phyloP scores from a whole-genome alignment of 2,113 vertebrate species.

The Oriolus oriolus region DNA sequence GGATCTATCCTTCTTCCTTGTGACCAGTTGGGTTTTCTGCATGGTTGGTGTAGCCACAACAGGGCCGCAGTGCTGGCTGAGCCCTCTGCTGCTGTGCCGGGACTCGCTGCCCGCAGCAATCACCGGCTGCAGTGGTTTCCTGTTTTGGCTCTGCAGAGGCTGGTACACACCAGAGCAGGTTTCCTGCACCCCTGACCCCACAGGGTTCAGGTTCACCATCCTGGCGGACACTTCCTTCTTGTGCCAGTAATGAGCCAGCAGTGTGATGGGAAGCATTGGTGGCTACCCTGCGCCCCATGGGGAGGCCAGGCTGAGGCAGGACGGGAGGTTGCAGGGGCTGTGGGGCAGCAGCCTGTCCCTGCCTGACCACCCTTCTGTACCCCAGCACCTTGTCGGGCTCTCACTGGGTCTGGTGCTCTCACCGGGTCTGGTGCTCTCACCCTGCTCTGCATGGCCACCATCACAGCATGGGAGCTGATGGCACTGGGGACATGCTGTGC shows the following conservation, averaged over 20 bases:
- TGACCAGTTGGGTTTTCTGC: fast-evolving
- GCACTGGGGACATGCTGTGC: neutral
- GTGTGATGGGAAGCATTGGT: neutral
- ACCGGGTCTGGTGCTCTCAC: neutral
- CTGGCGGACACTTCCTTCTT: neutral
- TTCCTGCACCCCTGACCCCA: constrained; percentile 1
- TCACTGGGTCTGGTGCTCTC: neutral
- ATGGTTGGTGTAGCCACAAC: fast-evolving
- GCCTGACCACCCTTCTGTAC: neutral
- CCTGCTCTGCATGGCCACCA: fast-evolving
- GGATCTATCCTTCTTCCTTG: neutral
- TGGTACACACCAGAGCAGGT: neutral
- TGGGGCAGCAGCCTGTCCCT: neutral
- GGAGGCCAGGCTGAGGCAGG: neutral
- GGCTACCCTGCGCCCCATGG: neutral
- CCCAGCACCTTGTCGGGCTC: fast-evolving
- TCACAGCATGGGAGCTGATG: neutral
- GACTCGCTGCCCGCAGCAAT: neutral
- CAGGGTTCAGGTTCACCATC: neutral
- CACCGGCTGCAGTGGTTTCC: neutral
- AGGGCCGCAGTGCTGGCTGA: fast-evolving
- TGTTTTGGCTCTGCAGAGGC: neutral
- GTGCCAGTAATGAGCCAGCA: neutral
- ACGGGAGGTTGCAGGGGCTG: fast-evolving
- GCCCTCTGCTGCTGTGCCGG: fast-evolving